Base-by-base conservation (phyloP, 2,888 invertebrate species). In the Ariolimax columbianus region DNA sequence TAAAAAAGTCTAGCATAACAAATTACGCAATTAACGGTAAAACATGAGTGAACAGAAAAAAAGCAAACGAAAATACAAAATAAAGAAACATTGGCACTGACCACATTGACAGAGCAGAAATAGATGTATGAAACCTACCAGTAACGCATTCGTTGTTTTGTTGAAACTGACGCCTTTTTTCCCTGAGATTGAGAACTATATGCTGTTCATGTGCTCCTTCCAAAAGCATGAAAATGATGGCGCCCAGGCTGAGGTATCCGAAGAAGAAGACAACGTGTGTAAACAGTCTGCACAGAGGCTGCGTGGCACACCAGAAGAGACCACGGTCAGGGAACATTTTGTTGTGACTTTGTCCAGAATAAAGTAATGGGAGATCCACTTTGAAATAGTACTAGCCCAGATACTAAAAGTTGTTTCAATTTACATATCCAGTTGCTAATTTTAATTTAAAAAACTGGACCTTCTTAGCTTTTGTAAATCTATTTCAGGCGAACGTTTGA, bases 171-270 rank as follows among this genome's bases (percentile, higher is more conserved):
- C 95, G 94, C 88, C 96, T 95, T 9, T 95, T 95, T 23, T 94
- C 93, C 55, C 95, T 94, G 26, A 92, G 73, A 4, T 89, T 77
- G 72, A 95, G 94, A 11, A 88, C 88, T 82, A 95, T 94, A 0
- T 84, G 68, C 0, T 85, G 72, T 92, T 97, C 96, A 86, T 95
- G 90, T 0, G 96, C 96, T 0, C 95, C 95, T 93, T 97, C 97
- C 87, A 97, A 93, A 26, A 95, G 94, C 63, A 95, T 95, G 93
- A 97, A 97, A 80, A 96, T 95, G 86, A 96, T 89, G 0, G 96
- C 96, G 0, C 97, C 97, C 83, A 96, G 94, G 36, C 95, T 94
- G 91, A 97, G 93, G 93, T 96, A 97, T 72, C 95, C 93, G 9
- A 95, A 88, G 92, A 96, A 96, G 89, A 96, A 95, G 7, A 95